Evolutionary conservation across 2,888 invertebrate species (phyloP), one percentile per base, ranked within the genome.

Genomic region (Epiblema foenella): DNA sequence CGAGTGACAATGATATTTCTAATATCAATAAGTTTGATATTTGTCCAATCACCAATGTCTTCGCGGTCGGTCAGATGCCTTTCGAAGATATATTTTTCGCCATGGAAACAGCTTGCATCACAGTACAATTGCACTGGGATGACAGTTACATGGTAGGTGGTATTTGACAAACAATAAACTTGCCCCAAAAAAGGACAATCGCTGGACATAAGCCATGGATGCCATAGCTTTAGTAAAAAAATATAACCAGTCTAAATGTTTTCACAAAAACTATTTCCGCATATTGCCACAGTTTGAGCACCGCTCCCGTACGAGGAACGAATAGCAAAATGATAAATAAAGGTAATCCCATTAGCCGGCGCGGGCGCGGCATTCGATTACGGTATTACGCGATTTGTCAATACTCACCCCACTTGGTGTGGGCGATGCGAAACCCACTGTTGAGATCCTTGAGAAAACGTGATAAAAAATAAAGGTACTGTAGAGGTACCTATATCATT

Each of bases 311-410:
- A 90, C 91, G 89, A 86, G 88, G 83, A 86, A 80, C 85, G 91
- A 91, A 89, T 89, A 89, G 84, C 89, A 85, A 91, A 71, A 90
- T 92, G 90, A 91, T 91, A 89, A 90, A 90, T 90, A 88, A 88
- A 87, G 83, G 85, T 89, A 91, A 91, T 90, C 79, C 87, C 88
- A 91, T 91, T 92, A 90, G 86, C 76, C 76, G 78, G 12, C 77
- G 78, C 81, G 82, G 80, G 83, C 83, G 81, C 79, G 83, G 81
- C 80, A 84, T 85, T 86, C 85, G 85, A 87, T 87, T 86, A 84
- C 80, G 73, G 54, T 68, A 69, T 72, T 67, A 73, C 75, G 74
- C 76, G 74, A 77, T 77, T 77, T 78, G 77, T 78, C 77, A 76
- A 79, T 78, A 79, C 69, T 59, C 67, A 37, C 58, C 68, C 68